Evolutionary conservation across 2,113 vertebrate species (phyloP), one percentile per base, ranked within the genome.

Genomic region (Orthonyx spaldingii): DNA sequence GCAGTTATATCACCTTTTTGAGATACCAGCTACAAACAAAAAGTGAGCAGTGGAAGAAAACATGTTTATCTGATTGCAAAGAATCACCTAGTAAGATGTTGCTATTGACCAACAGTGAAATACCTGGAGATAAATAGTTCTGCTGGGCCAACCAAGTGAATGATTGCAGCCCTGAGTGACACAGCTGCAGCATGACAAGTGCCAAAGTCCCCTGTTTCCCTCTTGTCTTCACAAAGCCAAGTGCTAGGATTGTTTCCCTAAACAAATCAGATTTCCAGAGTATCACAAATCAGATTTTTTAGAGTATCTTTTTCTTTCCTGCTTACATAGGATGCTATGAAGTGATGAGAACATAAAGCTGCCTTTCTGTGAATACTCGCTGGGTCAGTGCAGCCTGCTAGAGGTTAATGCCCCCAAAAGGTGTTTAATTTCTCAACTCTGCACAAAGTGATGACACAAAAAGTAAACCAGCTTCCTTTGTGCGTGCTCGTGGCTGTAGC

Each of bases 251-350:
- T 1, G 0, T 75, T 87, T 91, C 30, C 33, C 61, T 60, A 44
- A 60, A 68, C 15, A 75, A 18, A 47, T 19, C 39, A 3, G 11
- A 33, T 20, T 66, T 82, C 77, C 66, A 42, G 41, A 42, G 41
- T 42, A 42, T 42, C 41, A 68, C 15, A 75, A 18, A 47, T 19
- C 39, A 3, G 11, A 33, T 20, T 66, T 82, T 81, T 70, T 41
- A n/a, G 52, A 55, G 5, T 26, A 44, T 20, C 15, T 81, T 82
- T 66, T 79, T 33, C 42, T 82, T 87, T 68, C 10, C 17, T 6
- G 1, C 24, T 52, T 39, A 4, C 0, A 0, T 49, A 28, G 53
- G 32, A 56, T 66, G 24, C 28, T 60, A 10, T 3, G 0, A 79
- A 71, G 28, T 14, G 14, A 41, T 42, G 27, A 84, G 47, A 78